Percentiles rank a stretch among this genome's conserved stretches.
phyloP scores from a whole-genome alignment of 1,140 invertebrate species.

The Intoshia linei region DNA sequence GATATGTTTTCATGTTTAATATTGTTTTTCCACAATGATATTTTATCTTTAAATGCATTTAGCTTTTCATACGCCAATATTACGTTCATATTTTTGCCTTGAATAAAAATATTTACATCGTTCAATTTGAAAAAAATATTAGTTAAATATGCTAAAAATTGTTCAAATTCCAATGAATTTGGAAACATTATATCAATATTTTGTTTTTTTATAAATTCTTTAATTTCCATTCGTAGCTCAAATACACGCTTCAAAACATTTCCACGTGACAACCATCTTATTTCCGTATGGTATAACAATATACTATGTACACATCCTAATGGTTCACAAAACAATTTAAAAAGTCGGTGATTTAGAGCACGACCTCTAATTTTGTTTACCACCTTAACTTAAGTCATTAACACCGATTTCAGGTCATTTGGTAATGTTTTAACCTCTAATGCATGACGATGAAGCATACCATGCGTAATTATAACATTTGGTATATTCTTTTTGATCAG shows the following conservation, averaged over 20 bases:
- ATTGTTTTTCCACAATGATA: too few species aligned
- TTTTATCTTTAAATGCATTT: too few species aligned
- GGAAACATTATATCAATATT: too few species aligned
- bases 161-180: background rate
- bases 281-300: slow-evolving; percentile 13
- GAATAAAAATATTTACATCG: background rate
- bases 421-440: background rate
- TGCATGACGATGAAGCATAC: too few species aligned
- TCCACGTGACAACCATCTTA: slow-evolving; percentile 15
- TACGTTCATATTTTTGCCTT: background rate
- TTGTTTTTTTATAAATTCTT: slow-evolving; percentile 8
- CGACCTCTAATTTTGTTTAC: background rate
- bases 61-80: background rate
- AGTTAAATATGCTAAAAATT: background rate
- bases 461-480: too few species aligned
- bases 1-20: too few species aligned
- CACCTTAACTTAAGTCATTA: background rate
- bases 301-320: slow-evolving; percentile 11
- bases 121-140: background rate
- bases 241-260: slow-evolving; percentile 15
- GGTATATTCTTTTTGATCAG: too few species aligned
- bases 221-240: slow-evolving; percentile 9
- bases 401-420: background rate
- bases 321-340: slow-evolving; percentile 12
- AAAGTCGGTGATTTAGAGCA: slow-evolving; percentile 11